Evolutionary conservation across 2,888 invertebrate genomes (phyloP).

Genomic region (Philereme vetulata): DNA sequence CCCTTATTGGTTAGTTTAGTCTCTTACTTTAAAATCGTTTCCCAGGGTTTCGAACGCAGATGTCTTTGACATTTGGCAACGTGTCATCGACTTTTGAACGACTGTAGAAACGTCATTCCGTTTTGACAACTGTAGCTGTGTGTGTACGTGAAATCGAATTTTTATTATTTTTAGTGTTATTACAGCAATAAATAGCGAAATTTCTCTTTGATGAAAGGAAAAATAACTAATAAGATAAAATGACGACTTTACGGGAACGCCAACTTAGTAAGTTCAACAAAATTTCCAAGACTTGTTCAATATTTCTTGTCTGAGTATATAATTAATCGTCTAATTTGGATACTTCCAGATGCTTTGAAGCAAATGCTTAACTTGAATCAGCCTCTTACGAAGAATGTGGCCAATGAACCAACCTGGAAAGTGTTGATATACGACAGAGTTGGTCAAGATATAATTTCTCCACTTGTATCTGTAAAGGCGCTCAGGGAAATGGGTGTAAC

Average conservation of each 20-base stretch:
- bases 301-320: slow-evolving; percentile 14
- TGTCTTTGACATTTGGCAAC: slow-evolving; percentile 17
- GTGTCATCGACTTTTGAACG: slow-evolving; percentile 14
- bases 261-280: slow-evolving; percentile 85
- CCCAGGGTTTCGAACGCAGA: slow-evolving; percentile 25
- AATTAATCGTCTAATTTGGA: slow-evolving; percentile 23
- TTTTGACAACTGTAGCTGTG: slow-evolving; percentile 8
- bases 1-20: too few relatives aligned
- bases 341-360: slow-evolving; percentile 91
- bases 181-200: slow-evolving; percentile 12
- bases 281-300: slow-evolving; percentile 14
- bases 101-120: slow-evolving; percentile 14
- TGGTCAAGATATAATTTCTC: slow-evolving; percentile 99
- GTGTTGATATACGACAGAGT: slow-evolving; percentile 97
- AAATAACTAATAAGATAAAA: slow-evolving; percentile 54
- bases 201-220: slow-evolving; percentile 37
- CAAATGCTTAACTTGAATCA: slow-evolving; percentile 98
- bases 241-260: slow-evolving; percentile 88
- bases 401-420: slow-evolving; percentile 97
- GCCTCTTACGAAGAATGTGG: slow-evolving; percentile 88
- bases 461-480: slow-evolving; percentile 97
- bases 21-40: too few relatives aligned
- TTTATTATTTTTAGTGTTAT: slow-evolving; percentile 9
- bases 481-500: slow-evolving; percentile 98
- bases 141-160: slow-evolving; percentile 24